Evolutionary conservation across 2,888 invertebrate genomes (phyloP).

Genomic region (Calephelis perditalis): DNA sequence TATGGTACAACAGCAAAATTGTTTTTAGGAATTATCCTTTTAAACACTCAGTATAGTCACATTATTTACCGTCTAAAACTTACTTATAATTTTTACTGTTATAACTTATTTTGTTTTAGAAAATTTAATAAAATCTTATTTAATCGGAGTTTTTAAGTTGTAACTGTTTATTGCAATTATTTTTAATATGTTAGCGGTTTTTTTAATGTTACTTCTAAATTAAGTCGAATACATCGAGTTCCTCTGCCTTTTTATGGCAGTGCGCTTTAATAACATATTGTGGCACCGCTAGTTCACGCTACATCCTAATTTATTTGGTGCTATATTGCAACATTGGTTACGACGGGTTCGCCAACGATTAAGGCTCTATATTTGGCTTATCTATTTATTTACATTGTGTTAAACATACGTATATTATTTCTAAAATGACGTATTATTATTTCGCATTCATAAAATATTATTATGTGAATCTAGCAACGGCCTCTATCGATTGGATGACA

Average conservation of each 20-base stretch:
- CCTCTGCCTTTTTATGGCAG: background rate
- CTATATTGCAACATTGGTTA: slow-evolving; percentile 49
- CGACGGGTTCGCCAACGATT: background rate
- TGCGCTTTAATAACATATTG: slow-evolving; percentile 15
- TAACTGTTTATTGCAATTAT: slow-evolving; percentile 7
- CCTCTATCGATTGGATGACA: no score
- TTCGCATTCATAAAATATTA: no score
- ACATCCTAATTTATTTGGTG: slow-evolving; percentile 60
- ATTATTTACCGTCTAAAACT: slow-evolving; percentile 2
- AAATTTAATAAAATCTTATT: slow-evolving; percentile 2
- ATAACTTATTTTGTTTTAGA: slow-evolving; percentile 7
- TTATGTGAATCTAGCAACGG: no score
- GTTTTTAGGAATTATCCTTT: background rate
- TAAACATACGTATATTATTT: no score
- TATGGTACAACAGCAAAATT: background rate
- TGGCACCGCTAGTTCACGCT: slow-evolving; percentile 28
- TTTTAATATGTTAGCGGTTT: background rate
- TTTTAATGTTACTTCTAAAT: background rate
- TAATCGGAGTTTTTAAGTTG: slow-evolving; percentile 4
- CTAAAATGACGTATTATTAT: no score
- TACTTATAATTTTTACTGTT: background rate
- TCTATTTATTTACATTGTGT: no score
- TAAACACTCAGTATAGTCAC: background rate
- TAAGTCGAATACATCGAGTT: slow-evolving; percentile 5
- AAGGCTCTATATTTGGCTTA: background rate